Base-by-base conservation (phyloP, 2,113 vertebrate genomes). In the Dipodomys stephensi region DNA sequence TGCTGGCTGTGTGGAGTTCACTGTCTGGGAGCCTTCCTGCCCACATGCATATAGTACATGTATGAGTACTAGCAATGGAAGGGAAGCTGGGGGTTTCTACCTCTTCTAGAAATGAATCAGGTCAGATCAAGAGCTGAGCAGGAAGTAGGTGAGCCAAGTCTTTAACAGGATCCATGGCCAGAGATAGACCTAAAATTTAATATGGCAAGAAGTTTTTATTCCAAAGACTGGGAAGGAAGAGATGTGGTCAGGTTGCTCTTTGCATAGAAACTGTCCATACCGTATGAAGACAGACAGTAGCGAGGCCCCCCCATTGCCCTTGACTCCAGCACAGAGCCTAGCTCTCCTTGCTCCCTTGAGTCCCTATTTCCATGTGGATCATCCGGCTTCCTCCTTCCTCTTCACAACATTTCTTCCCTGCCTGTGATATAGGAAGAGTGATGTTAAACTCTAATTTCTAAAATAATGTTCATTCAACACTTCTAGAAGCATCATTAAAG, bases 401-500 rank as follows among this genome's bases (percentile, higher is more conserved):
- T 9, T 35, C 28, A 53, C 39, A 64, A 71, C 49, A 81, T 67
- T 18, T 49, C 1, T 25, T 23, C 46, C 46, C 15, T 57, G n/a
- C 68, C 32, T 96, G 62, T 89, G 67, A 79, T 57, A 71, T 22
- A 68, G 2, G 53, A 82, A 77, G 35, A 35, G 53, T 73, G 67
- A 77, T 28, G 20, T 19, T 67, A 44, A 94, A 49, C 53, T 78
- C 62, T 64, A 25, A 64, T 64, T 64, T 64, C 62, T 62, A 62
- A 19, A 62, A 22, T 2, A 62, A 53, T 35, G 12, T 53, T 53
- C 49, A 53, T 53, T 53, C 49, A 53, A 53, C 69, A 77, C 27
- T 94, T 95, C 44, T 78, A 90, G 79, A 57, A 83, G 46, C 25
- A 73, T 68, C 25, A 30, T 30, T 90, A 64, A 57, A 68, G 65